A percentile compares a stretch with the other conserved stretches of the same genome.
Conservation (phyloP, 1,140 invertebrate genomes). For the Mactra quadrangularis region DNA sequence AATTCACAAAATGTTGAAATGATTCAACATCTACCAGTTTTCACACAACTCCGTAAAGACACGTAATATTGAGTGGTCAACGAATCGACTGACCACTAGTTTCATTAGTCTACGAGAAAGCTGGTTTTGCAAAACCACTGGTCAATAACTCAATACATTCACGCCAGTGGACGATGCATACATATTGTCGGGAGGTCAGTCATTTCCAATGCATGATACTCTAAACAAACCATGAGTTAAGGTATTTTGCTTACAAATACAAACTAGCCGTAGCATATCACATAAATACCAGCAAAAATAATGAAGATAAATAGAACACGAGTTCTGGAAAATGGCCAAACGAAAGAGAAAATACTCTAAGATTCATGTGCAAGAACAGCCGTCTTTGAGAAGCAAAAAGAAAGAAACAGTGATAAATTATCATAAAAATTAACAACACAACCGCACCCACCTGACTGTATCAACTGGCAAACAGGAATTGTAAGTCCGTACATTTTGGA, state of each 20-base stretch:
- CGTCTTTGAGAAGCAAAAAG: no score
- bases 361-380: neutral
- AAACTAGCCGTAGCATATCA: no score
- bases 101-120: slow-evolving; percentile 8
- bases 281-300: no score
- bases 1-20: no score
- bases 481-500: slow-evolving; percentile 41
- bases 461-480: slow-evolving; percentile 16
- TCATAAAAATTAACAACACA: no score
- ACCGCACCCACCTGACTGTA: slow-evolving; percentile 12
- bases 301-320: no score
- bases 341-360: slow-evolving; percentile 28
- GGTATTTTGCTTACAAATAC: no score
- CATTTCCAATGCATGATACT: neutral
- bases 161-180: slow-evolving; percentile 39
- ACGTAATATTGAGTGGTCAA: slow-evolving; percentile 17
- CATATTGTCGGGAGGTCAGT: slow-evolving; percentile 19
- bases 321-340: slow-evolving; percentile 19
- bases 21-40: no score
- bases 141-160: slow-evolving; percentile 45
- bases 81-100: slow-evolving; percentile 20
- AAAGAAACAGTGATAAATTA: no score
- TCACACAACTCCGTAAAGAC: no score
- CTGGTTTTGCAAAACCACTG: slow-evolving; percentile 23
- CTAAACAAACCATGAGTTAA: no score